Base-by-base conservation (phyloP, 2,888 invertebrate species). In the Caradrina clavipalpis region DNA sequence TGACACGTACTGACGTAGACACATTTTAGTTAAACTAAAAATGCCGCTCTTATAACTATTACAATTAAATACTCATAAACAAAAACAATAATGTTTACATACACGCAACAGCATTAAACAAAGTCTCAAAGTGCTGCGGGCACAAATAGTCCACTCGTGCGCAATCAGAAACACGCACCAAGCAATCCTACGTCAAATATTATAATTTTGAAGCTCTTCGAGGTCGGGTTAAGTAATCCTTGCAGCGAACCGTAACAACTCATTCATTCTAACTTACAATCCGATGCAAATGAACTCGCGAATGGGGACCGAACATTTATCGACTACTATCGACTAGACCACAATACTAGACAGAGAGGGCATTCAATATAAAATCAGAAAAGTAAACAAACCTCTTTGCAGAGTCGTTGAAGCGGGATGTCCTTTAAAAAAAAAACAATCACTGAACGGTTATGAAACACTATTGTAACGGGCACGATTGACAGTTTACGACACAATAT, bases 381-480 rank as follows among this genome's bases (percentile, higher is more conserved):
- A 85, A 78, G 80, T 84, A 87, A 89, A 93, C 94, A 89, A 92
- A 95, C 95, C 95, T 94, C 90, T 89, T 84, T 87, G 74, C 68
- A 88, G 90, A 91, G 90, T 92, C 91, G 91, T 87, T 88, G 87
- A 84, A 76, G 80, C 87, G 81, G 86, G 80, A 64, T 83, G 87
- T 92, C 76, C 90, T 87, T 88, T 80, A 85, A 90, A 90, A 93
- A 91, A 90, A 90, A 88, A 93, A 92, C 93, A 88, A 83, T 79
- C 94, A 94, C 94, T 89, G 70, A 83, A 83, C 81, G 59, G 87
- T 89, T 90, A 90, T 90, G 89, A 91, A 93, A 93, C 95, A 95
- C 95, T 89, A 87, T 89, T 86, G 87, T 92, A 94, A 94, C 94
- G 93, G 90, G 90, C 94, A 93, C 93, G 89, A 88, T 86, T 82